Evolutionary conservation across 2,113 vertebrate species (phyloP), one percentile per base, ranked within the genome.

Genomic region (Gopherus flavomarginatus): DNA sequence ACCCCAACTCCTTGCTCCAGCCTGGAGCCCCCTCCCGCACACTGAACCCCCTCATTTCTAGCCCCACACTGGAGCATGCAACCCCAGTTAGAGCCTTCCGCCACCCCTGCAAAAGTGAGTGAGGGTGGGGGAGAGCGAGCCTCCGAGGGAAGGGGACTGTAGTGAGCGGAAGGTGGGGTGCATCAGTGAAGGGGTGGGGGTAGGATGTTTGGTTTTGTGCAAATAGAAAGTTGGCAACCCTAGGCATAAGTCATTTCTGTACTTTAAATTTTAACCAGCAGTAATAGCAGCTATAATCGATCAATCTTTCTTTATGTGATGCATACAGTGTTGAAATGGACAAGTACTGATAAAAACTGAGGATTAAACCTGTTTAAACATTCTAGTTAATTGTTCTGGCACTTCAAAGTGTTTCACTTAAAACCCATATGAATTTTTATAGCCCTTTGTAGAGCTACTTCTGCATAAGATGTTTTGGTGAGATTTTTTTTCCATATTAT

Each of bases 401-500:
- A n/a, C 2, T 72, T 31, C 1, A 1, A 24, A 81, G 3, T 19
- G 2, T 52, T 2, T 1, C 13, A 26, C 47, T 92, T 52, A 82
- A 75, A 83, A 81, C 52, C 3, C 1, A 49, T 81, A 38, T 14
- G 5, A 5, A 86, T 6, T 52, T 57, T 95, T 69, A 4, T 24
- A 9, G 10, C 42, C n/a, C 24, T 52, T 24, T 50, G 29, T 52
- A 52, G 7, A 50, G 86, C 1, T 11, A 62, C 12, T 42, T 91
- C 26, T 83, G 19, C 11, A 10, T 72, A 11, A 80, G 49, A 72
- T 24, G 11, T 5, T 86, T 81, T 53, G n/a, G 17, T 27, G 31
- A 12, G 22, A 59, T 2, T 35, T 38, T 81, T 2, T 2, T 90
- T 90, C 42, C 81, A 8, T 1, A 47, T 91, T 69, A 35, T 35